Evolutionary conservation across 2,797 vertebrate species (phyloP).

Genomic region (Oophaga sylvatica): DNA sequence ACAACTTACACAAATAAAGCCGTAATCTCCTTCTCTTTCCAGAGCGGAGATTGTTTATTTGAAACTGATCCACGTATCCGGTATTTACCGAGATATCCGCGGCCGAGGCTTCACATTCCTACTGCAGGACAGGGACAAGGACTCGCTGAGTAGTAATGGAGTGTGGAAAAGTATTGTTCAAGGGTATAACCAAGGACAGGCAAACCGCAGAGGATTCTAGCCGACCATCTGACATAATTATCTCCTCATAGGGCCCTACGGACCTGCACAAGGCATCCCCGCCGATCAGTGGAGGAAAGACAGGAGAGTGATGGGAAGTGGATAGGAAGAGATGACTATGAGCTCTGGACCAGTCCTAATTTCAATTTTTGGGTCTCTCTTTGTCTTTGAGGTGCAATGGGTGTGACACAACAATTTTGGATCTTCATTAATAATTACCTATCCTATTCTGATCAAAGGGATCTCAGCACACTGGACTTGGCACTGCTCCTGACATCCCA

Average conservation of each 20-base stretch:
- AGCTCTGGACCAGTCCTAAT: neutral
- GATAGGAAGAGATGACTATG: neutral
- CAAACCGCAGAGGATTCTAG: neutral
- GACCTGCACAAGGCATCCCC: neutral
- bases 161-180: neutral
- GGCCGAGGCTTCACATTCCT: neutral
- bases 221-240: neutral
- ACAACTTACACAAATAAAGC: conserved; percentile 31
- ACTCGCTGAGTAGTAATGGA: neutral
- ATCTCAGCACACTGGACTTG: too few species aligned
- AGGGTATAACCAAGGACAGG: neutral
- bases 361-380: too few species aligned
- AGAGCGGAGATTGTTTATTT: conserved; percentile 39
- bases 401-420: too few species aligned
- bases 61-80: conserved; percentile 22
- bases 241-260: neutral
- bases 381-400: too few species aligned
- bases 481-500: too few species aligned
- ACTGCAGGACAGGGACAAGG: neutral
- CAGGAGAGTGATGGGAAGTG: neutral
- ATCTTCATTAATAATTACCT: too few species aligned
- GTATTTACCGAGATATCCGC: conserved; percentile 12
- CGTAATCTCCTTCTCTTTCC: conserved; percentile 22
- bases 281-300: too few species aligned
- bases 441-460: too few species aligned